A percentile compares a stretch with the other conserved stretches of the same genome.
Conservation (phyloP, 2,113 vertebrate genomes). For the Aythya baeri region DNA sequence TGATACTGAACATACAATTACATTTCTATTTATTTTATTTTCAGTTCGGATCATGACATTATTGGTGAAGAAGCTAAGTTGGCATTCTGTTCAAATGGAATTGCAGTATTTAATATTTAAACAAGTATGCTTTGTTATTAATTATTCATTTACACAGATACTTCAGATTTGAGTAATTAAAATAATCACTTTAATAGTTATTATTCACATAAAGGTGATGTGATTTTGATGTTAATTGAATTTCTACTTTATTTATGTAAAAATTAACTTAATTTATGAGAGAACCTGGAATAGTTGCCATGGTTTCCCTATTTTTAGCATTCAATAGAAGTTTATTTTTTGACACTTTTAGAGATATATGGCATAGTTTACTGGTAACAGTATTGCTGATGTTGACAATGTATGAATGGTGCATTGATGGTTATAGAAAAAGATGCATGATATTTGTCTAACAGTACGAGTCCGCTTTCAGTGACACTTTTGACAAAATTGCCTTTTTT, state of each 20-base stretch:
- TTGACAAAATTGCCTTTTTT: neutral
- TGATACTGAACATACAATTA: neutral
- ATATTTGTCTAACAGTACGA: neutral
- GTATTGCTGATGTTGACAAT: neutral
- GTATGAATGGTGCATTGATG: neutral
- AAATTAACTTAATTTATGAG: neutral
- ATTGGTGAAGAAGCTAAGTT: neutral
- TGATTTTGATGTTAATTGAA: neutral
- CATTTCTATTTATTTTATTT: neutral
- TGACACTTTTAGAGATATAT: neutral
- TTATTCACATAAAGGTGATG: neutral
- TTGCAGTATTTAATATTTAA: neutral
- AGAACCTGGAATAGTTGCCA: neutral
- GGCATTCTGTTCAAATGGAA: neutral
- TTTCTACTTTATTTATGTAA: neutral
- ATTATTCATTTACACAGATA: neutral
- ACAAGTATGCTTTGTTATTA: neutral
- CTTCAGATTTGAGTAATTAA: neutral
- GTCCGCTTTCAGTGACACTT: neutral
- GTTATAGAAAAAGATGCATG: neutral
- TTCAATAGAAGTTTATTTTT: neutral
- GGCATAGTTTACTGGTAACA: neutral
- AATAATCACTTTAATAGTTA: neutral
- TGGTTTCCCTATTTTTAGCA: neutral
- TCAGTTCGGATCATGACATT: neutral